phyloP scores from a whole-genome alignment of 1,140 invertebrate species.

The Leptinotarsa defecta region DNA sequence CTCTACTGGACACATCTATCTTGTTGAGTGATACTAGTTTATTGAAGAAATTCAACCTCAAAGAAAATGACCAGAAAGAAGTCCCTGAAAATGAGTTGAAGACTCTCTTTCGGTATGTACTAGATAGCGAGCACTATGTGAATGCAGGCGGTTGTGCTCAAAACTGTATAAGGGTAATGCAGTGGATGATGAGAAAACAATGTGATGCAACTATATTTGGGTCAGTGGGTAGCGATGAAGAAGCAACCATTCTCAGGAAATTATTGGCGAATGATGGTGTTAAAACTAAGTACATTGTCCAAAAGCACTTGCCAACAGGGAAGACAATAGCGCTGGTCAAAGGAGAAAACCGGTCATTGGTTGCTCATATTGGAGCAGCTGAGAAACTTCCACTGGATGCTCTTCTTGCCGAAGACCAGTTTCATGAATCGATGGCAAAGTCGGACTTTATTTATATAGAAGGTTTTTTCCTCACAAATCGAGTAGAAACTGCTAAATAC shows the following conservation, averaged over 20 bases:
- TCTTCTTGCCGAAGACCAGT: slow-evolving; percentile 47
- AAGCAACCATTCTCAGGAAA: slow-evolving; percentile 55
- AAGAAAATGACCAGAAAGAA: slow-evolving; percentile 59
- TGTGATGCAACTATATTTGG: slow-evolving; percentile 56
- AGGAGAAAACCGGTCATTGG: slow-evolving; percentile 64
- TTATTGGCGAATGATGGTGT: slow-evolving; percentile 57
- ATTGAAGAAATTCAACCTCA: slow-evolving; percentile 63
- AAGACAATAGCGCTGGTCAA: slow-evolving; percentile 70
- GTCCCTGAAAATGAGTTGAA: slow-evolving; percentile 50
- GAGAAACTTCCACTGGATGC: slow-evolving; percentile 58
- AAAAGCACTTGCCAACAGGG: slow-evolving; percentile 65
- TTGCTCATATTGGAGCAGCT: slow-evolving; percentile 68
- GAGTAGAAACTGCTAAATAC: slow-evolving; percentile 63
- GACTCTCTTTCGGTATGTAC: neutral
- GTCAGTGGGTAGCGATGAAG: slow-evolving; percentile 58
- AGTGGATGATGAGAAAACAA: slow-evolving; percentile 58
- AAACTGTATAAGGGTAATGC: slow-evolving; percentile 61
- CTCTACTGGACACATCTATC: slow-evolving; percentile 66
- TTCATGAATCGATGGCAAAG: slow-evolving; percentile 51
- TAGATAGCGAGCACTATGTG: no score
- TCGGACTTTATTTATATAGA: slow-evolving; percentile 67
- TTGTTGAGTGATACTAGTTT: slow-evolving; percentile 58
- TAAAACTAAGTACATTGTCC: slow-evolving; percentile 57
- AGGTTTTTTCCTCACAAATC: slow-evolving; percentile 67
- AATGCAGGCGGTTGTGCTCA: slow-evolving; percentile 60